Conservation (phyloP, 1,140 invertebrate species). For the Aphaenogaster ashmeadi region DNA sequence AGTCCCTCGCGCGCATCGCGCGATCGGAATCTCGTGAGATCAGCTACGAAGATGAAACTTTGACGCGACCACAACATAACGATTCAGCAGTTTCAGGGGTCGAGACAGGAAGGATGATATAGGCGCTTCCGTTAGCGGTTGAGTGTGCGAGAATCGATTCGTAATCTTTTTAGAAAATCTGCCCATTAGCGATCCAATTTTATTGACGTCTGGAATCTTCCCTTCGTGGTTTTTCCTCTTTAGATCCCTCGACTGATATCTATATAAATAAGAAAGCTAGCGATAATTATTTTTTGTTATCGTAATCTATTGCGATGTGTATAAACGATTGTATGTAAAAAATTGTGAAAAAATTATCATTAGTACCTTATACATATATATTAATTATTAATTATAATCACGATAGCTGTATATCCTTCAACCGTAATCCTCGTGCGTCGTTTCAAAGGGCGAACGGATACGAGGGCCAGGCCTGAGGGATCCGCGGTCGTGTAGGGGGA, state of each 20-base stretch:
- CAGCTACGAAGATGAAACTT: constrained; percentile 46
- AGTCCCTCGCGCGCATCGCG: constrained; percentile 21
- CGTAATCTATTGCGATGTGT: background rate
- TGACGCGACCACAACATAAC: constrained; percentile 17
- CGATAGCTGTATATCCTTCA: background rate
- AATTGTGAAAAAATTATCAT: background rate
- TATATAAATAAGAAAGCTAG: background rate
- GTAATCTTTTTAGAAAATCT: constrained; percentile 28
- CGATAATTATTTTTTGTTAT: constrained; percentile 29
- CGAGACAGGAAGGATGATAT: constrained; percentile 22
- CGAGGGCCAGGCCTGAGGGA: background rate
- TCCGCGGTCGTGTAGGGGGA: background rate
- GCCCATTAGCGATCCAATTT: constrained; percentile 55
- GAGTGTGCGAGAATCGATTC: constrained; percentile 37
- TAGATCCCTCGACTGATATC: constrained; percentile 11
- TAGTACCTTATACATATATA: background rate
- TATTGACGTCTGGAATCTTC: background rate
- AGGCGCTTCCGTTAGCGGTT: constrained; percentile 30
- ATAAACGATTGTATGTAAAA: background rate
- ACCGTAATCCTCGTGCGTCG: background rate
- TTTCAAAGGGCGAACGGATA: background rate
- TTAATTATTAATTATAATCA: constrained; percentile 24
- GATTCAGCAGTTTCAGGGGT: constrained; percentile 22
- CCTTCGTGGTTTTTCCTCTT: background rate
- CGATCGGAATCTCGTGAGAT: constrained; percentile 38